These are phyloP conservation scores for Pachyuromys duprasi DNA, from an alignment of 2,797 vertebrate genomes.

Conservation along the genomic window DNA sequence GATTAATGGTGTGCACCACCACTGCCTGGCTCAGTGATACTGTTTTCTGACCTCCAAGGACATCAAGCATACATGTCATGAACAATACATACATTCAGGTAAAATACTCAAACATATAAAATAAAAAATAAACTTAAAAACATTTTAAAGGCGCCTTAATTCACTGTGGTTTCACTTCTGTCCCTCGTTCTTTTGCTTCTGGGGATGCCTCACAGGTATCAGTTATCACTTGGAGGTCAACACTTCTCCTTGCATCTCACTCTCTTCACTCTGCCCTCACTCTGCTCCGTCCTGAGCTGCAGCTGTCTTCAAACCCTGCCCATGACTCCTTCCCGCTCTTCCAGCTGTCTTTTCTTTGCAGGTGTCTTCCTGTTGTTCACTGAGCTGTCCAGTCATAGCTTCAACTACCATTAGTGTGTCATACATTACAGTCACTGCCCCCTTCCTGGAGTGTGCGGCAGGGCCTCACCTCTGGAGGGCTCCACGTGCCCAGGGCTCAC, in stretches of 20 bases:
- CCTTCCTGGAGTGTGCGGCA: background rate
- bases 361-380: background rate
- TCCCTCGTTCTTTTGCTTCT: background rate
- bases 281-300: background rate
- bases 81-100: background rate
- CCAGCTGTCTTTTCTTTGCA: background rate
- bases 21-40: background rate
- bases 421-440: background rate
- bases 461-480: background rate
- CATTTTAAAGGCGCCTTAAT: background rate
- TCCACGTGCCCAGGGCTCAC: background rate
- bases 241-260: background rate
- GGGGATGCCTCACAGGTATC: background rate
- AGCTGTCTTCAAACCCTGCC: background rate
- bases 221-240: background rate
- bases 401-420: background rate
- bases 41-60: background rate
- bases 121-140: background rate
- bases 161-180: background rate
- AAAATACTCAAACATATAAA: background rate
- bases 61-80: background rate
- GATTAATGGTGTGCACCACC: background rate
- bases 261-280: background rate
- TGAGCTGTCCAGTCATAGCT: background rate
- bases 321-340: background rate